A percentile compares a stretch with the other conserved stretches of the same genome.
These are phyloP conservation scores for Aegotheles bennettii DNA, from an alignment of 2,113 vertebrate species.

Conservation along the genomic window DNA sequence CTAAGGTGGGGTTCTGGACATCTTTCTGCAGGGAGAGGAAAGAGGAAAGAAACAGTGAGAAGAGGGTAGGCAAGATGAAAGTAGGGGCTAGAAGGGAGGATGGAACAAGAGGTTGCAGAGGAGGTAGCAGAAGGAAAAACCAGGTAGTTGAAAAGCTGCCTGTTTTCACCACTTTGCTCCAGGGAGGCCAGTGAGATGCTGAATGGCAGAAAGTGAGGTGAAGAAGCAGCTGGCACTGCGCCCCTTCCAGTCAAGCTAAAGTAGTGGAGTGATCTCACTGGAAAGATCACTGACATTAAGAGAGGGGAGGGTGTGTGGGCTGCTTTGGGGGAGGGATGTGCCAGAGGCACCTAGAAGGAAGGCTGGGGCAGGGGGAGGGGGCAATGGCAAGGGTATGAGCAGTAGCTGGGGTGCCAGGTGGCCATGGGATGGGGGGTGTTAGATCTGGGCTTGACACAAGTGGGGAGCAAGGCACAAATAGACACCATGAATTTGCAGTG, in stretches of 20 bases:
- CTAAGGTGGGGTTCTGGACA: neutral
- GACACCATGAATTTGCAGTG: neutral
- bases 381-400: rapidly evolving
- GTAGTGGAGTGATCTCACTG: neutral
- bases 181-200: neutral
- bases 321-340: neutral
- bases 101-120: neutral
- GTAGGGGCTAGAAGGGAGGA: neutral
- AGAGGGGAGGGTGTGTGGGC: neutral
- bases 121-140: neutral
- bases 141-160: neutral
- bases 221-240: neutral
- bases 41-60: neutral
- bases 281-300: neutral
- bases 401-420: neutral
- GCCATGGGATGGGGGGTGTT: rapidly evolving
- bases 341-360: neutral
- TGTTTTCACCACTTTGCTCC: neutral
- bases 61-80: neutral
- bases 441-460: neutral
- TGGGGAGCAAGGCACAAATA: rapidly evolving
- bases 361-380: neutral
- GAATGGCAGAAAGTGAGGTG: neutral
- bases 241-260: neutral
- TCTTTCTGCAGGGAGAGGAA: neutral